Evolutionary conservation across 2,797 vertebrate species (phyloP).

Genomic region (Numenius phaeopus): DNA sequence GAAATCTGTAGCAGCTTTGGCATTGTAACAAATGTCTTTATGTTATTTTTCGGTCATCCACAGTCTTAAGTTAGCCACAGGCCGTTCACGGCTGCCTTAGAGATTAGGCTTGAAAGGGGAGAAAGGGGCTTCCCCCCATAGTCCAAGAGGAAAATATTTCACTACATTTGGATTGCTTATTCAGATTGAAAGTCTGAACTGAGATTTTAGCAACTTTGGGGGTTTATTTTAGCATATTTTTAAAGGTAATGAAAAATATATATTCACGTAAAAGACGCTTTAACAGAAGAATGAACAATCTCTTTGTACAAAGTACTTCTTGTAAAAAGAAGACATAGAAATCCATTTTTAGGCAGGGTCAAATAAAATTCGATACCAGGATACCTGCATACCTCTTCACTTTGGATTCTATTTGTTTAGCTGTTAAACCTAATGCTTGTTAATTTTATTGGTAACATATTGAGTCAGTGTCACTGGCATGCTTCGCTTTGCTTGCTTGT

Average conservation of each 20-base stretch:
- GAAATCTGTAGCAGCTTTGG: background rate
- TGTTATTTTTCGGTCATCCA: background rate
- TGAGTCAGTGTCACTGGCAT: background rate
- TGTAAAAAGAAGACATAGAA: background rate
- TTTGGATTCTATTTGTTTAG: background rate
- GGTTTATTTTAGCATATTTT: background rate
- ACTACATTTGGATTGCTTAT: background rate
- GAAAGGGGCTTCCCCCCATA: background rate
- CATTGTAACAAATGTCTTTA: background rate
- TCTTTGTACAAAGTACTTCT: background rate
- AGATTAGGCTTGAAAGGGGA: background rate
- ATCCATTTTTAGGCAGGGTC: background rate
- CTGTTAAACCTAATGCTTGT: background rate
- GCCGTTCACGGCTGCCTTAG: background rate
- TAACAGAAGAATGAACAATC: background rate
- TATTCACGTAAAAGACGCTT: background rate
- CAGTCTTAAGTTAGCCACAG: background rate
- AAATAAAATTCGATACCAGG: background rate
- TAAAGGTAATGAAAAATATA: background rate
- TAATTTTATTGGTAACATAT: background rate
- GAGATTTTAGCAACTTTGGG: background rate
- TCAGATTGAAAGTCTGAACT: background rate
- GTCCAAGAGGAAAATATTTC: background rate
- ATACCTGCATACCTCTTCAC: background rate
- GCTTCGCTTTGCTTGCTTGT: constrained; percentile 16